These are phyloP conservation scores for Astyanax mexicanus DNA, from an alignment of 2,797 vertebrate genomes.

Conservation along the genomic window DNA sequence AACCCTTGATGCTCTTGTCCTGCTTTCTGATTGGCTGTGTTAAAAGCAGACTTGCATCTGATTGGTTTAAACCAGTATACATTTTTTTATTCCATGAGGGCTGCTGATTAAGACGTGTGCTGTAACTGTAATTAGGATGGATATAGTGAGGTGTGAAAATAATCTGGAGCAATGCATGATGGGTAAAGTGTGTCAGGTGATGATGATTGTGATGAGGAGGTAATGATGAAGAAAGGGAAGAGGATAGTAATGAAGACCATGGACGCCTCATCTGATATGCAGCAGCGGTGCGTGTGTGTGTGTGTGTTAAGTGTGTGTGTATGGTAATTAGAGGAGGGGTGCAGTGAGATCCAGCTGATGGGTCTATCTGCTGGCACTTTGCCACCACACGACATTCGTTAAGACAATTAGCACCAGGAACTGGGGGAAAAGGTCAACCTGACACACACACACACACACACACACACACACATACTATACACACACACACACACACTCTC, in stretches of 20 bases:
- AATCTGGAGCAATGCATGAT: too few species aligned
- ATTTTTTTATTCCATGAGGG: too few species aligned
- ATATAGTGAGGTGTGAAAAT: too few species aligned
- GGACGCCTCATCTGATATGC: too few species aligned
- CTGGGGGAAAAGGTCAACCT: constrained; percentile 58
- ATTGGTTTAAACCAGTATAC: too few species aligned
- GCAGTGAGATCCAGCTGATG: constrained; percentile 47
- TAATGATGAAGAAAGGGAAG: not conserved
- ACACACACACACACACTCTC: constrained; percentile 54
- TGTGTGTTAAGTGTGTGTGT: constrained; percentile 39
- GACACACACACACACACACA: constrained; percentile 50
- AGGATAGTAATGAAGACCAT: not conserved
- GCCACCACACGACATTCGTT: constrained; percentile 73
- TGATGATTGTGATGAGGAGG: too few species aligned
- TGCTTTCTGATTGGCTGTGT: too few species aligned
- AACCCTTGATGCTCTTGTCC: too few species aligned
- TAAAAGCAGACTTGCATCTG: too few species aligned
- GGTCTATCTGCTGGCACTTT: constrained; percentile 68
- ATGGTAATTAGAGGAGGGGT: constrained; percentile 47
- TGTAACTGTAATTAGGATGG: too few species aligned
- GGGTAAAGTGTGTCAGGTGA: too few species aligned
- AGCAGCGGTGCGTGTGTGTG: constrained; percentile 6
- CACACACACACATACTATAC: constrained; percentile 54
- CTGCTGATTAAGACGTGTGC: too few species aligned
- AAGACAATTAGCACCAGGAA: constrained; percentile 74